A percentile compares a stretch with the other conserved stretches of the same genome.
Evolutionary conservation across 2,113 vertebrate genomes (phyloP).

Genomic region (Macheiramphus alcinus): DNA sequence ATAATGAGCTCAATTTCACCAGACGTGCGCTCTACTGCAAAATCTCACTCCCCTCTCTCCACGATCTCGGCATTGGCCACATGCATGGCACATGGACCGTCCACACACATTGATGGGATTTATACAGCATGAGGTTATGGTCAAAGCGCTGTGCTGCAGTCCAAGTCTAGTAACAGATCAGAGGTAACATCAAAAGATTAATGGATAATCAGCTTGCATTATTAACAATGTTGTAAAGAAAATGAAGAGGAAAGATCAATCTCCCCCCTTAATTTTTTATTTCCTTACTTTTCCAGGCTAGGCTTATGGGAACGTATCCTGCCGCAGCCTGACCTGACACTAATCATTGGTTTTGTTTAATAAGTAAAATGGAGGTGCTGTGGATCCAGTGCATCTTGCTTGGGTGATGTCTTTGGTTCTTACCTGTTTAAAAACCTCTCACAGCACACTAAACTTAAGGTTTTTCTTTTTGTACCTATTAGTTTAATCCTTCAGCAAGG

Average conservation of each 20-base stretch:
- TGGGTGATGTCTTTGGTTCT: background rate
- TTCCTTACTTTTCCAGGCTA: background rate
- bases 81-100: rapidly evolving
- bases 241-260: background rate
- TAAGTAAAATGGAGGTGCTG: background rate
- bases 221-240: background rate
- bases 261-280: background rate
- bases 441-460: background rate
- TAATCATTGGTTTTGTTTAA: background rate
- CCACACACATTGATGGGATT: background rate
- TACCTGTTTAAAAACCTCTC: background rate
- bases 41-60: background rate
- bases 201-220: background rate
- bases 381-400: background rate
- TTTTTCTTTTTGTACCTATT: background rate
- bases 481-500: background rate
- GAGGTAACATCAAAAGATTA: background rate
- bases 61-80: background rate
- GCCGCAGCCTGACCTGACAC: background rate
- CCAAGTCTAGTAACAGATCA: background rate
- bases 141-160: background rate
- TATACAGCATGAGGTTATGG: background rate
- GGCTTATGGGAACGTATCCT: background rate
- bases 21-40: rapidly evolving
- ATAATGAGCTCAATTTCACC: background rate